Percentiles rank a stretch among this genome's conserved stretches.
phyloP scores from a whole-genome alignment of 2,113 vertebrate species.

The Phasianus colchicus region DNA sequence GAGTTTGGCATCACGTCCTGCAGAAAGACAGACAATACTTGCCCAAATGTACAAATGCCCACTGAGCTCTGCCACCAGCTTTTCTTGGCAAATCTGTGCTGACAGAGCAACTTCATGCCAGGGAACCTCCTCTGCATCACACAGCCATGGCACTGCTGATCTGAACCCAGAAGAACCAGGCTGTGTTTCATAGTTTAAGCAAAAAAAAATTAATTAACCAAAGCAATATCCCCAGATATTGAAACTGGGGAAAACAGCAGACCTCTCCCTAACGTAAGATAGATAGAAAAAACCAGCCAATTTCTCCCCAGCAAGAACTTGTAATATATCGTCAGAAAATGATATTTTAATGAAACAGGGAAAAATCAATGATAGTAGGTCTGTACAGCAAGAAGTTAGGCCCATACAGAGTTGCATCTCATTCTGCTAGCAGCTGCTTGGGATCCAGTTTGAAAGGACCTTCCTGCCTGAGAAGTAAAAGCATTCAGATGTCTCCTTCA shows the following conservation, averaged over 20 bases:
- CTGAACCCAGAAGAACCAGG: not conserved
- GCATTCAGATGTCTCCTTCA: not conserved
- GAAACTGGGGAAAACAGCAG: not conserved
- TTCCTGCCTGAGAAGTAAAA: not conserved
- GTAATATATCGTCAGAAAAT: not conserved
- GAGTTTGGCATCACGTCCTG: not conserved
- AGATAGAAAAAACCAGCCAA: not conserved
- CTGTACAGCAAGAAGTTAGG: not conserved
- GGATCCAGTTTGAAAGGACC: not conserved
- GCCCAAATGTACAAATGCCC: not conserved
- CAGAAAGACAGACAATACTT: not conserved
- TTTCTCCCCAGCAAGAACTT: not conserved
- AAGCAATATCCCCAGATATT: not conserved
- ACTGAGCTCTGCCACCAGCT: not conserved
- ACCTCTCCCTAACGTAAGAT: not conserved
- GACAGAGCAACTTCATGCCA: not conserved
- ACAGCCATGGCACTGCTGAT: not conserved
- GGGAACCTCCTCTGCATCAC: not conserved
- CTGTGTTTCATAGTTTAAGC: not conserved
- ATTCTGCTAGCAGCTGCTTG: not conserved
- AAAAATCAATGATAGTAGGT: rapidly evolving
- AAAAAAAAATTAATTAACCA: not conserved
- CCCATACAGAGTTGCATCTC: not conserved
- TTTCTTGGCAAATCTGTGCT: not conserved
- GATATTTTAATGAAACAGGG: not conserved